A percentile compares a stretch with the other conserved stretches of the same genome.
Evolutionary conservation across 2,797 vertebrate genomes (phyloP).

Genomic region (Discoglossus pictus): DNA sequence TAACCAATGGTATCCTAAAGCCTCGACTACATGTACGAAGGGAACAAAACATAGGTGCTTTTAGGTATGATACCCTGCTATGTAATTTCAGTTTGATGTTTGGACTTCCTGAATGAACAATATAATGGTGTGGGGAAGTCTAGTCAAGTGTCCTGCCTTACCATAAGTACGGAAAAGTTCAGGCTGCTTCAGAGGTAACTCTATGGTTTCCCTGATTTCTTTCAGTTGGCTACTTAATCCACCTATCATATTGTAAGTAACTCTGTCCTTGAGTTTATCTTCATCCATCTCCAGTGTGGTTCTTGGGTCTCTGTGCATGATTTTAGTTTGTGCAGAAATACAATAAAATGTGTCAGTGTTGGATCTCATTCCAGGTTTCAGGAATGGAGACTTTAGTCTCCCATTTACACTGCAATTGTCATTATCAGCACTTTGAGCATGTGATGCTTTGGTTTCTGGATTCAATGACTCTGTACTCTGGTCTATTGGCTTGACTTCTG

Average conservation of each 20-base stretch:
- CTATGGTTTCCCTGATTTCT: conserved; percentile 86
- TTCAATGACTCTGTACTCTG: not conserved
- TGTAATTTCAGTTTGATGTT: too few species aligned
- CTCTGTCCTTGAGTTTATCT: conserved; percentile 61
- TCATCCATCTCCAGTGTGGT: conserved; percentile 30
- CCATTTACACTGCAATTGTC: conserved; percentile 12
- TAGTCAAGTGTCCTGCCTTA: too few species aligned
- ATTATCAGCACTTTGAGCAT: conserved; percentile 29
- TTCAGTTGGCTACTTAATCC: conserved; percentile 84
- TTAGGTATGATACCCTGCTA: too few species aligned
- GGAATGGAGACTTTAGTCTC: conserved; percentile 25
- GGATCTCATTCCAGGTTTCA: conserved; percentile 47
- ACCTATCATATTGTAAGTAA: conserved; percentile 91
- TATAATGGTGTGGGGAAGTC: too few species aligned
- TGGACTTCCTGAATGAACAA: too few species aligned
- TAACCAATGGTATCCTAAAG: too few species aligned
- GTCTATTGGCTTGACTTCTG: not conserved
- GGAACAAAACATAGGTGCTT: too few species aligned
- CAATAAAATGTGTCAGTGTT: conserved; percentile 82
- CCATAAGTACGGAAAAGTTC: conserved; percentile 87
- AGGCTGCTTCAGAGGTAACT: conserved; percentile 89
- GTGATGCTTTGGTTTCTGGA: conserved; percentile 18
- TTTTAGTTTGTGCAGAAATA: conserved; percentile 74
- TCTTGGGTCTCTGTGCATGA: conserved; percentile 65
- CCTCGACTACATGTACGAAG: too few species aligned